Conservation (phyloP, 1,140 invertebrate species). For the Piezodorus guildinii region DNA sequence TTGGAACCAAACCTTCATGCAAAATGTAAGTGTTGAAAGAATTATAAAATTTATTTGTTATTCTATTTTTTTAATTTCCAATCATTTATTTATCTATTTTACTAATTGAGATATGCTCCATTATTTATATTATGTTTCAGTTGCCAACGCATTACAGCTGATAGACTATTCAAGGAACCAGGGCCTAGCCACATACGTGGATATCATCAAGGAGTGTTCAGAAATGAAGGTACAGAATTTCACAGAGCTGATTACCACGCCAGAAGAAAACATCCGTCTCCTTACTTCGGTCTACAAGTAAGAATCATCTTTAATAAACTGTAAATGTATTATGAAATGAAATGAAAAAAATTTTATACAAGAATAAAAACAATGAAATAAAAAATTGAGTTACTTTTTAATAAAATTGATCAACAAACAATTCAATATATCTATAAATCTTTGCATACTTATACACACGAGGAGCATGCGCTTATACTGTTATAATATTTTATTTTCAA, state of each 20-base stretch:
- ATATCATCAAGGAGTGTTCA: conserved; percentile 15
- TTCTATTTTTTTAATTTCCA: too few relatives aligned
- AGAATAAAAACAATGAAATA: too few relatives aligned
- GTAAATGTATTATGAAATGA: too few relatives aligned
- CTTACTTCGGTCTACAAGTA: conserved; percentile 20
- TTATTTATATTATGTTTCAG: conserved; percentile 12
- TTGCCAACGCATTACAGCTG: conserved; percentile 10
- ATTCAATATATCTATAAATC: too few relatives aligned
- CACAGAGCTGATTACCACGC: conserved; percentile 4
- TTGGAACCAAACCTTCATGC: not conserved
- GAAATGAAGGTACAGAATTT: conserved; percentile 10
- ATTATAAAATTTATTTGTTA: not conserved
- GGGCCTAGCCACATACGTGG: conserved; percentile 5
- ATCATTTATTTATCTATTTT: too few relatives aligned
- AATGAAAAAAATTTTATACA: too few relatives aligned
- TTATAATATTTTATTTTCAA: too few relatives aligned
- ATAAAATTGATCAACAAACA: too few relatives aligned
- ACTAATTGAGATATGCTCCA: too few relatives aligned
- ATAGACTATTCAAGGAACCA: conserved; percentile 9
- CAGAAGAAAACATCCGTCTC: conserved; percentile 9
- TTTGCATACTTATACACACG: too few relatives aligned
- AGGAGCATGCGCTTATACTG: too few relatives aligned
- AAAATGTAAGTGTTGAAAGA: conserved; percentile 1
- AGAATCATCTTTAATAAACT: not conserved
- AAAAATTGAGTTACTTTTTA: too few relatives aligned